These are phyloP conservation scores for Drosophila neonasuta DNA, from an alignment of 2,888 invertebrate genomes.

Conservation along the genomic window DNA sequence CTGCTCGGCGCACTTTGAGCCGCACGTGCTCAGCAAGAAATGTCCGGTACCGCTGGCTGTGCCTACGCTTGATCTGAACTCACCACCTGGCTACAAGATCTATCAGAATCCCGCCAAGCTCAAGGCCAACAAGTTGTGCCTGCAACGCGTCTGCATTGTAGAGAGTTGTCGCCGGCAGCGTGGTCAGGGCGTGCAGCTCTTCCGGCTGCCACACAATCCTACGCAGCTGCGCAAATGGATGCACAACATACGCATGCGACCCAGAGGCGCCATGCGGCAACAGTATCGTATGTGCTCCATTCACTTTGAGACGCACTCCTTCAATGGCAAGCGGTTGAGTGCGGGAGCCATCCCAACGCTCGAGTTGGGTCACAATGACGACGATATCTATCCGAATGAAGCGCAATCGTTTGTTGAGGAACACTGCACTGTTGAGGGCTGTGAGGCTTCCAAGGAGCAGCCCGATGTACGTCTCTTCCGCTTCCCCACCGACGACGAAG, in stretches of 20 bases:
- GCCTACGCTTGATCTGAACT: conserved; percentile 75
- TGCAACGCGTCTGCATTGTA: conserved; percentile 74
- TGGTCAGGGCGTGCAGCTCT: conserved; percentile 73
- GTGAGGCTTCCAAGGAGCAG: conserved; percentile 68
- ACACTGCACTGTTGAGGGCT: conserved; percentile 70
- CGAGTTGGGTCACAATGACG: conserved; percentile 71
- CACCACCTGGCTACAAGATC: conserved; percentile 75
- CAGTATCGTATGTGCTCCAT: conserved; percentile 75
- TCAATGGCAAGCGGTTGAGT: conserved; percentile 72
- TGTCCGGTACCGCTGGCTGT: conserved; percentile 77
- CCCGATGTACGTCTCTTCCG: conserved; percentile 74
- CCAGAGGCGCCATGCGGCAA: conserved; percentile 65
- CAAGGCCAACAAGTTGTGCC: conserved; percentile 70
- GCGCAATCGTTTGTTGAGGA: conserved; percentile 74
- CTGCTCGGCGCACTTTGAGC: conserved; percentile 76
- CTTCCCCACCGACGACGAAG: conserved; percentile 78
- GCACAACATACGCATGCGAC: conserved; percentile 74
- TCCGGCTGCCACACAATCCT: conserved; percentile 75
- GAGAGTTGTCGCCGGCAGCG: conserved; percentile 74
- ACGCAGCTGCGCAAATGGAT: conserved; percentile 76
- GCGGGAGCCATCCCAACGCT: conserved; percentile 78
- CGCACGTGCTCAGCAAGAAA: conserved; percentile 77
- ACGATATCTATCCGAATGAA: conserved; percentile 77
- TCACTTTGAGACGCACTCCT: conserved; percentile 79
- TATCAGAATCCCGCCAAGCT: conserved; percentile 79